phyloP scores from a whole-genome alignment of 2,888 invertebrate species.

The Galerucella calmariensis region DNA sequence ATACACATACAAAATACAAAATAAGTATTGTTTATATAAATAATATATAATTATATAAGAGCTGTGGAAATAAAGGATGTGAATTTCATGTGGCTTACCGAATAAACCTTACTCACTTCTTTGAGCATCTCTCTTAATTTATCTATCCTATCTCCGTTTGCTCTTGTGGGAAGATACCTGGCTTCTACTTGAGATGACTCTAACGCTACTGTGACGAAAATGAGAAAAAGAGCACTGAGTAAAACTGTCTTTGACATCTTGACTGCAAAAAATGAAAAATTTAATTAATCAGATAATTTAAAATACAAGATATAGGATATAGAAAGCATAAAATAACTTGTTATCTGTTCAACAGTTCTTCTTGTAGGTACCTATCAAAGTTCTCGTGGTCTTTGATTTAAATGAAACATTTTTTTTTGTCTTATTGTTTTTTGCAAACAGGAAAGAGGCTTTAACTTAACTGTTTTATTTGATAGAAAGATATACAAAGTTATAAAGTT shows the following conservation, averaged over 20 bases:
- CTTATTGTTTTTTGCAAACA: no score
- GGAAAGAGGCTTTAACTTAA: no score
- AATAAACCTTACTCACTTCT: slow-evolving; percentile 65
- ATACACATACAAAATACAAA: no score
- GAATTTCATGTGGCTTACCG: slow-evolving; percentile 44
- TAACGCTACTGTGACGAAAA: slow-evolving; percentile 56
- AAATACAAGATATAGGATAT: no score
- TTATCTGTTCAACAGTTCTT: no score
- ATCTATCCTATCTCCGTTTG: slow-evolving; percentile 67
- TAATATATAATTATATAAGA: slow-evolving; percentile 11
- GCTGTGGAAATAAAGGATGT: slow-evolving; percentile 36
- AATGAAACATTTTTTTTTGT: neutral
- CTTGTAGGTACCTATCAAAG: neutral
- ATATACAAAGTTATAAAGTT: no score
- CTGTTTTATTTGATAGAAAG: no score
- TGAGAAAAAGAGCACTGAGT: slow-evolving; percentile 41
- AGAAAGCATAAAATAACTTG: neutral
- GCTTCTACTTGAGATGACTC: slow-evolving; percentile 61
- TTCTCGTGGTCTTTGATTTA: no score
- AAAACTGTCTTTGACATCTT: slow-evolving; percentile 42
- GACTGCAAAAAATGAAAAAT: neutral
- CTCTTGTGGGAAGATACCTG: slow-evolving; percentile 68
- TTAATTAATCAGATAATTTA: neutral
- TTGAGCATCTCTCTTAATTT: slow-evolving; percentile 68
- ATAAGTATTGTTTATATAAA: neutral